Base-by-base conservation (phyloP, 92 coral and sea anemone genomes). In the Porites rus region DNA sequence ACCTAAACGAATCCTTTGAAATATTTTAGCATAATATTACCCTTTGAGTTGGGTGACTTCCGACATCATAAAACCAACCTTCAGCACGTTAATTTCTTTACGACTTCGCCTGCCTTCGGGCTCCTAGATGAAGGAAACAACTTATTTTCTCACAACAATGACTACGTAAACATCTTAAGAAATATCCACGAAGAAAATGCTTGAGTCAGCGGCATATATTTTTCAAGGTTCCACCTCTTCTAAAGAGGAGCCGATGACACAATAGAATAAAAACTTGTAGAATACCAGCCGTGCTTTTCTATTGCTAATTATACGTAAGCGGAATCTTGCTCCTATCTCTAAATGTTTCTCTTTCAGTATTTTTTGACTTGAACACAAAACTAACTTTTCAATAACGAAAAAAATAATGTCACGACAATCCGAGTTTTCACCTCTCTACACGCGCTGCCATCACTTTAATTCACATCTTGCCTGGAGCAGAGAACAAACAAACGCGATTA, bases 1-100 rank as follows among this genome's bases (percentile, higher is more conserved):
- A 74, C 28, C 72, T 84, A 70, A 93, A 75, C 88, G 91, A 82
- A 92, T 81, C 87, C 85, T 92, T 95, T 91, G 92, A 73, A 86
- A 93, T 91, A 93, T 84, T 84, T 93, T 93, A 90, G 98, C 96
- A 95, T 95, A 95, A 95, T 85, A 93, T 95, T 95, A 93, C 83
- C 96, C 94, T 95, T 95, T 95, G 96, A 80, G 92, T 74, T 75
- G 56, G 71, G 86, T 24, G 88, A 84, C 85, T 74, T 81, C 94
- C 94, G 92, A 92, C 94, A 89, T 73, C 72, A 51, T 12, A 46
- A 62, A 74, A 64, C 43, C 80, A 83, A 64, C 69, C 78, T 62
- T 83, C 69, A 82, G 72, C 78, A 31, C 71, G 43, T 69, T 70
- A 24, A 51, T 72, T 71, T 62, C 72, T 80, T 69, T 51, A 22